Evolutionary conservation across 2,797 vertebrate genomes (phyloP).

Genomic region (Cryptoblepharus egeriae): DNA sequence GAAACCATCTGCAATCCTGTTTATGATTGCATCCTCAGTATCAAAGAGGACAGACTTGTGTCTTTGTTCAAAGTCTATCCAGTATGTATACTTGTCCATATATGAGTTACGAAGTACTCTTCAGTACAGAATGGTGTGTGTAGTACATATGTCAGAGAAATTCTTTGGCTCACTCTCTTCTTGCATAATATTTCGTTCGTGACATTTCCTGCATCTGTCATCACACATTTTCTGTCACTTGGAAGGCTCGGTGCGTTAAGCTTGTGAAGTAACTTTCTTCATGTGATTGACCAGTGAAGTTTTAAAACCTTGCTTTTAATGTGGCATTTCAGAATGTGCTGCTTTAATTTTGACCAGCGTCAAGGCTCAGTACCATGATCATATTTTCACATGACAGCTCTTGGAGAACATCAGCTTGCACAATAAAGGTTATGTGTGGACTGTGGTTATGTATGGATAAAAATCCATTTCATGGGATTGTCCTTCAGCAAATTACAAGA

Average conservation of each 20-base stretch:
- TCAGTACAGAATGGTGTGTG: conserved; percentile 4
- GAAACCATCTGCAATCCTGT: conserved; percentile 4
- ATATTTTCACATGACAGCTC: not conserved
- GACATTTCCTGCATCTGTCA: conserved; percentile 47
- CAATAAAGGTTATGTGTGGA: not conserved
- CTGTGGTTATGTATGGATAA: not conserved
- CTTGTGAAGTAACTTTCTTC: conserved; percentile 48
- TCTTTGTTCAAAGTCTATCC: conserved; percentile 10
- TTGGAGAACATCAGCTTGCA: not conserved
- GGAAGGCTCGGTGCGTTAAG: conserved; percentile 10
- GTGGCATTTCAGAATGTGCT: not conserved
- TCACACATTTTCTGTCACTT: conserved; percentile 41
- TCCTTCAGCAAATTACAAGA: not conserved
- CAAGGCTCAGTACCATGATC: not conserved
- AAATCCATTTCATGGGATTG: not conserved
- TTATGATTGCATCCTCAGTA: not conserved
- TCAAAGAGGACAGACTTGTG: not conserved
- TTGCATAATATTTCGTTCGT: conserved; percentile 38
- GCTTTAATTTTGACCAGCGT: not conserved
- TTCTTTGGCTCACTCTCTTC: conserved; percentile 38
- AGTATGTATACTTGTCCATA: not conserved
- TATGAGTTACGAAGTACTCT: conserved; percentile 10
- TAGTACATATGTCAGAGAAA: conserved; percentile 24
- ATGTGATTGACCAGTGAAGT: conserved; percentile 50
- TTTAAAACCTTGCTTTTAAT: conserved; percentile 13